phyloP scores from a whole-genome alignment of 2,888 invertebrate genomes.

The Aradus depressus region DNA sequence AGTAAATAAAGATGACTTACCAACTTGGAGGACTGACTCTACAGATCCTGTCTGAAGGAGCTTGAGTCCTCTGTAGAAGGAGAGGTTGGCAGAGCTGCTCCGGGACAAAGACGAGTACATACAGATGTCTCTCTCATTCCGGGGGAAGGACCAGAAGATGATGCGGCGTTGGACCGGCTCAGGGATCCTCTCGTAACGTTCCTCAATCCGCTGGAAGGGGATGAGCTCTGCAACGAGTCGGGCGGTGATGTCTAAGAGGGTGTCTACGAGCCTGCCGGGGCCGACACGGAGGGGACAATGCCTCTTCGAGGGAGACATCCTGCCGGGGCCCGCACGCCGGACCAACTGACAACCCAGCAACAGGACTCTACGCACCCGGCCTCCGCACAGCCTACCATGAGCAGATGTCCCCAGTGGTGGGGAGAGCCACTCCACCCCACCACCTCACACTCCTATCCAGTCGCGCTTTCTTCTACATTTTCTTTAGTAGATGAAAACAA shows the following conservation, averaged over 20 bases:
- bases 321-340: too few relatives aligned
- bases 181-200: conserved; percentile 75
- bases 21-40: conserved; percentile 77
- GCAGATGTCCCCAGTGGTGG: too few relatives aligned
- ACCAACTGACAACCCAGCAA: too few relatives aligned
- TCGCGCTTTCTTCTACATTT: too few relatives aligned
- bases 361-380: too few relatives aligned
- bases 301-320: too few relatives aligned
- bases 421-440: too few relatives aligned
- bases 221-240: conserved; percentile 73
- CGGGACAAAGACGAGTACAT: conserved; percentile 73
- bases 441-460: too few relatives aligned
- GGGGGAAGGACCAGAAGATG: conserved; percentile 80
- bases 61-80: conserved; percentile 77
- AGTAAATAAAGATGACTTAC: conserved; percentile 49
- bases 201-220: conserved; percentile 77
- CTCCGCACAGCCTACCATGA: too few relatives aligned
- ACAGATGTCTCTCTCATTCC: conserved; percentile 77
- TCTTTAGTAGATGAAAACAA: too few relatives aligned
- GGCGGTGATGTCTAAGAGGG: conserved; percentile 70
- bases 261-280: conserved; percentile 43
- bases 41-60: conserved; percentile 71
- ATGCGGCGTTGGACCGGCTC: conserved; percentile 79
- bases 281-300: conserved; percentile 40
- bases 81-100: conserved; percentile 51